A percentile compares a stretch with the other conserved stretches of the same genome.
Evolutionary conservation across 1,140 invertebrate genomes (phyloP).

Genomic region (Gryllus bimaculatus): DNA sequence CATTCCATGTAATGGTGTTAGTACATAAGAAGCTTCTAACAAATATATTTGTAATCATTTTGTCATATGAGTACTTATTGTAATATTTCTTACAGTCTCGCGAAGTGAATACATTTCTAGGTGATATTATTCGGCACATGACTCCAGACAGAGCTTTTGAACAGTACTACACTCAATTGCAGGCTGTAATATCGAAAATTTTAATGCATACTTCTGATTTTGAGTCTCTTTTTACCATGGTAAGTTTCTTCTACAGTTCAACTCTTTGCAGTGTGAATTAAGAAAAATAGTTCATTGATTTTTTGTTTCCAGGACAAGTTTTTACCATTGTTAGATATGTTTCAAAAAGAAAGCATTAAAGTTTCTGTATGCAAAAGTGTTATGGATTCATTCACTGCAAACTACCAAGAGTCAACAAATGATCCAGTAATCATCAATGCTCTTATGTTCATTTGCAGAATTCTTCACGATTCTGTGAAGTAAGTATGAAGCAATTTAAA

Average conservation of each 20-base stretch:
- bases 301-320: constrained; percentile 62
- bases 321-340: constrained; percentile 78
- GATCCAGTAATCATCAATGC: constrained; percentile 81
- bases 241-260: constrained; percentile 31
- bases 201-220: constrained; percentile 62
- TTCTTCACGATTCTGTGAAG: constrained; percentile 89
- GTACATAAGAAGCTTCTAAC: no score
- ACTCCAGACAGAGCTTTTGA: constrained; percentile 57
- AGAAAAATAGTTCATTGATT: not conserved
- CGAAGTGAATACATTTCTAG: constrained; percentile 75
- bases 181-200: constrained; percentile 66
- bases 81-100: constrained; percentile 46
- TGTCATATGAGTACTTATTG: not conserved
- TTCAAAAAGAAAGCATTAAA: constrained; percentile 72
- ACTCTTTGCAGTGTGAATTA: not conserved
- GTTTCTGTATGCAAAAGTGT: constrained; percentile 78
- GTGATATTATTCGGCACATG: constrained; percentile 75
- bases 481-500: constrained; percentile 36
- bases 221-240: constrained; percentile 66
- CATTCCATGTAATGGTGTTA: no score
- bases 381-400: constrained; percentile 54
- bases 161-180: constrained; percentile 66
- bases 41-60: no score
- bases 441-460: constrained; percentile 75
- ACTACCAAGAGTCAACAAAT: constrained; percentile 49